Conservation (phyloP, 1,140 invertebrate species). For the Drosophila nasuta region DNA sequence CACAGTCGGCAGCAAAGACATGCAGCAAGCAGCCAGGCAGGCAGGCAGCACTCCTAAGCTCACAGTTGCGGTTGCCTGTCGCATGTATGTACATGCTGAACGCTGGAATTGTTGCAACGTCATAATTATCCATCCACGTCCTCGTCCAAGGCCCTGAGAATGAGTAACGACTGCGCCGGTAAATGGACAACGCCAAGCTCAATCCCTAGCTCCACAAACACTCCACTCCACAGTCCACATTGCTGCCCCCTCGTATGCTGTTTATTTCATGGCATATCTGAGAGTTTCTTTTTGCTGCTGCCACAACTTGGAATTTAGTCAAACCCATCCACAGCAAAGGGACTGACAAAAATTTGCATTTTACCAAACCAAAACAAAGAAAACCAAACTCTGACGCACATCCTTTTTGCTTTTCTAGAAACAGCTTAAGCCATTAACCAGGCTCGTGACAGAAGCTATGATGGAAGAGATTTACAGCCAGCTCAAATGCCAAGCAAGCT, state of each 20-base stretch:
- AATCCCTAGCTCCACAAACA: constrained; percentile 1
- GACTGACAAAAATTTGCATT: constrained; percentile 65
- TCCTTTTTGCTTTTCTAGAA: constrained; percentile 30
- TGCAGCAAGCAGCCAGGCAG: not conserved
- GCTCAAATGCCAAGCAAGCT: not conserved
- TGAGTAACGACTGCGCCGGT: constrained; percentile 77
- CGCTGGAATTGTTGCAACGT: constrained; percentile 79
- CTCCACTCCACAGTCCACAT: not conserved
- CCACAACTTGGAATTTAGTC: constrained; percentile 35
- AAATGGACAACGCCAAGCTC: constrained; percentile 62
- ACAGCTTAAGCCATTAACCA: constrained; percentile 62
- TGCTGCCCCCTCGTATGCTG: constrained; percentile 3
- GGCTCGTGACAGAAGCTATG: constrained; percentile 35
- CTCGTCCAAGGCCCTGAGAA: constrained; percentile 68
- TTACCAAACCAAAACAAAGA: constrained; percentile 32
- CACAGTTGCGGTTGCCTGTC: constrained; percentile 11
- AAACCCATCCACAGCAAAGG: constrained; percentile 35
- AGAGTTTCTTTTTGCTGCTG: constrained; percentile 1
- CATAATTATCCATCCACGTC: constrained; percentile 77
- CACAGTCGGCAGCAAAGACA: constrained; percentile 26
- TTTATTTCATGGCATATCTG: constrained; percentile 27
- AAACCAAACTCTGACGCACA: constrained; percentile 41
- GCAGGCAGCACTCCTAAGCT: constrained; percentile 27
- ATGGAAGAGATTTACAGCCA: constrained; percentile 53
- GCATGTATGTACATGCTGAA: constrained; percentile 41